Base-by-base conservation (phyloP, 2,888 invertebrate species). In the Zootermopsis nevadensis region DNA sequence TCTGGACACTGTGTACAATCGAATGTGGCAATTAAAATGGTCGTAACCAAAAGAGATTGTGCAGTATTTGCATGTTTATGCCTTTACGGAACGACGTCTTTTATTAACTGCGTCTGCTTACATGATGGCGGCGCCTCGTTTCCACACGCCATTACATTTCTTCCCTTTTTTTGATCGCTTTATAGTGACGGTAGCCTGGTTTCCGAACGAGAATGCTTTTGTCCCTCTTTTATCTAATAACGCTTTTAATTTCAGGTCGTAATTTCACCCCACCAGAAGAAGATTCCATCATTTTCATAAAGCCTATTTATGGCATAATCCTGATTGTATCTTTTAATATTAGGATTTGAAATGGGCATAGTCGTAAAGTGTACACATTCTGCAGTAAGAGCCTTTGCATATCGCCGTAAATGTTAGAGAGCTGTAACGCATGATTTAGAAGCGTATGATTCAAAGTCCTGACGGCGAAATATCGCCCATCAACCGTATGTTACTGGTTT, bases 61-160 rank as follows among this genome's bases (percentile, higher is more conserved):
- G 22, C 30, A 30, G 6, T 27, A 77, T 77, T 77, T 77, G 77
- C 77, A 77, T 77, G 77, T 77, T 77, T 77, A 77, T 77, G 53
- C 31, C 77, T 77, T 53, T 38, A 42, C 27, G 76, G 76, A 38
- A 76, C n/a, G 35, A 38, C 30, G 77, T 19, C 33, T 77, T 77
- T 77, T 53, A 77, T 77, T 77, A 77, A 77, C 69, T 33, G 22
- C 19, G 69, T 69, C 69, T 69, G 69, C 19, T 66, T n/a, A 66
- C 27, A 12, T 0, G 67, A 8, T 30, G 15, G 31, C 30, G 69
- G 69, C 69, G 33, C 69, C 69, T n/a, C 15, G 33, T 27, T 60
- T 27, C 60, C 60, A 69, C 33, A 33, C 31, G 19, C 69, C 69
- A 31, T 69, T 69, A 69, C 69, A 69, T 69, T 33, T 69, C 69